phyloP scores from a whole-genome alignment of 2,797 vertebrate species.

The Corythornis leucogaster region DNA sequence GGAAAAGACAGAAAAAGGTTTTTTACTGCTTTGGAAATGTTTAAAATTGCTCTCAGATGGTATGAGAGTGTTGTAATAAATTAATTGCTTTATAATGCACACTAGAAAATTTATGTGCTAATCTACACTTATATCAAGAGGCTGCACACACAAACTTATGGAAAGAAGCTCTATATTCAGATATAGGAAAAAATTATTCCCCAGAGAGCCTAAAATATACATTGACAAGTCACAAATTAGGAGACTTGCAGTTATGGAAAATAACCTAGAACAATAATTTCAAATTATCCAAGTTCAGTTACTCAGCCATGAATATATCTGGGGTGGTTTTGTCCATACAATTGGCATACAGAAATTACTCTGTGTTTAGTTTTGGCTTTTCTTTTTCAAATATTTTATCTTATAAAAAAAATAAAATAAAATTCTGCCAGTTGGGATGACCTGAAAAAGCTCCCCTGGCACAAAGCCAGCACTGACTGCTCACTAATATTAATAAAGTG shows the following conservation, averaged over 20 bases:
- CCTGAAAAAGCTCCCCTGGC: not conserved
- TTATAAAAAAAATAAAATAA: not conserved
- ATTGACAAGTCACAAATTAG: not conserved
- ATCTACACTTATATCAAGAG: not conserved
- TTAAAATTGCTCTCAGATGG: not conserved
- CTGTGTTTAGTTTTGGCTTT: not conserved
- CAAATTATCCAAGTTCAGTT: not conserved
- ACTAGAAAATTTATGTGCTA: not conserved
- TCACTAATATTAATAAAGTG: not conserved
- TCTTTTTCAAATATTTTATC: not conserved
- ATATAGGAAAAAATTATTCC: not conserved
- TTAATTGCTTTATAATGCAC: not conserved
- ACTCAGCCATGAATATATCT: not conserved
- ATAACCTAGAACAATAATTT: not conserved
- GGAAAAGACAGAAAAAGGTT: not conserved
- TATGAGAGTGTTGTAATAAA: not conserved
- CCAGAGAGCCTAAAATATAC: not conserved
- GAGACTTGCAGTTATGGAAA: not conserved
- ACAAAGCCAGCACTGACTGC: not conserved
- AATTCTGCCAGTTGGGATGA: not conserved
- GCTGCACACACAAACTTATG: not conserved
- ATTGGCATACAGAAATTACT: not conserved
- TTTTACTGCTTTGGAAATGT: not conserved
- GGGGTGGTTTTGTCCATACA: not conserved
- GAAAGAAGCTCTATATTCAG: not conserved